Evolutionary conservation across 1,140 invertebrate species (phyloP).

Genomic region (Paraescarpia echinospica): DNA sequence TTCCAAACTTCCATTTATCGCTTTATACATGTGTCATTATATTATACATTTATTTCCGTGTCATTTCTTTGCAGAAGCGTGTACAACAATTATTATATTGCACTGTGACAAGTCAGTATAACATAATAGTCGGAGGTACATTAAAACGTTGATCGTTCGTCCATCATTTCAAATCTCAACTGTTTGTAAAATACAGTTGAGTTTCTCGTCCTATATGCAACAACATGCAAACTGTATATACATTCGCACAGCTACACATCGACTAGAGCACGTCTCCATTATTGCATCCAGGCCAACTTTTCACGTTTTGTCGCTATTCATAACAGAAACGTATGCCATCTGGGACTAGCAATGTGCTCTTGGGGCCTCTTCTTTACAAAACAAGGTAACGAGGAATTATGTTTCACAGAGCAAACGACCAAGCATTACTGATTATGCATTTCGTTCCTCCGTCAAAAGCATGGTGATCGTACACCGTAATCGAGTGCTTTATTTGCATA

Average conservation of each 20-base stretch:
- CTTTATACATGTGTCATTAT: too few species aligned
- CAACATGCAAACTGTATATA: not conserved
- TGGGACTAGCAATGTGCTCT: not conserved
- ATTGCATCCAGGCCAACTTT: not conserved
- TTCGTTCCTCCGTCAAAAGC: not conserved
- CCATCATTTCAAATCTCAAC: too few species aligned
- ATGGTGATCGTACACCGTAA: not conserved
- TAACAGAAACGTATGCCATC: not conserved
- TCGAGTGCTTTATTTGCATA: not conserved
- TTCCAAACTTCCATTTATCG: too few species aligned
- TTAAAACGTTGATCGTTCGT: too few species aligned
- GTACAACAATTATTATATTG: too few species aligned
- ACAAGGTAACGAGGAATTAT: not conserved
- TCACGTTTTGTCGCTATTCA: not conserved
- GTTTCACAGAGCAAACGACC: not conserved
- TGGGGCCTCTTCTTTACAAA: not conserved
- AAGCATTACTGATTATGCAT: not conserved
- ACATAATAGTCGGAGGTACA: too few species aligned
- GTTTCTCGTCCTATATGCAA: not conserved
- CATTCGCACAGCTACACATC: not conserved
- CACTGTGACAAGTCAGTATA: too few species aligned
- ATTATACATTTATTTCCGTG: too few species aligned
- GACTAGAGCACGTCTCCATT: not conserved
- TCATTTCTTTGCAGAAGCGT: too few species aligned
- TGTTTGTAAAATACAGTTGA: not conserved